Conservation (phyloP, 1,140 invertebrate genomes). For the Achatina immaculata region DNA sequence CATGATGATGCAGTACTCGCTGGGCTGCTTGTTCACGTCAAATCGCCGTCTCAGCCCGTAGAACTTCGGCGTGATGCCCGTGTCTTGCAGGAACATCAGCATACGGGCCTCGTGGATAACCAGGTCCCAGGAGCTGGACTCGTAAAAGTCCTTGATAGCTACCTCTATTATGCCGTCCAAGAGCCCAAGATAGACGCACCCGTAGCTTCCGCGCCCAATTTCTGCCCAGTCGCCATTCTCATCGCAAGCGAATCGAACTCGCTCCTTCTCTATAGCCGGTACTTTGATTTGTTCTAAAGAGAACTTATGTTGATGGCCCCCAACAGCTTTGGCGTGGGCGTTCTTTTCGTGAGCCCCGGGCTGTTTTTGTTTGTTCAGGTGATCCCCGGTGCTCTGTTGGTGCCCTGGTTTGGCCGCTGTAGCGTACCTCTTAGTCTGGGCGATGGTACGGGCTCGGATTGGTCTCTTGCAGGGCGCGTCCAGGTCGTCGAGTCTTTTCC, state of each 20-base stretch:
- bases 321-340: neutral
- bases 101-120: slow-evolving; percentile 46
- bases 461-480: neutral
- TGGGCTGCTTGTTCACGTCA: slow-evolving; percentile 16
- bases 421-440: neutral
- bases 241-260: slow-evolving; percentile 36
- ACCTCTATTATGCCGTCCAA: slow-evolving; percentile 39
- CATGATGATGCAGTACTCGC: slow-evolving; percentile 43
- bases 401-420: neutral
- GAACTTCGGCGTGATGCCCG: slow-evolving; percentile 41
- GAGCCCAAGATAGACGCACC: slow-evolving; percentile 46
- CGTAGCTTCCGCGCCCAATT: slow-evolving; percentile 44
- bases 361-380: neutral
- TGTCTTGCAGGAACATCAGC: slow-evolving; percentile 44
- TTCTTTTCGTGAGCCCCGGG: neutral
- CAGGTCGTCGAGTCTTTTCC: neutral
- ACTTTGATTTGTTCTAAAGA: slow-evolving; percentile 44
- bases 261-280: slow-evolving; percentile 36
- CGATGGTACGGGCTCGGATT: neutral
- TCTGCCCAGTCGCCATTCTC: slow-evolving; percentile 43
- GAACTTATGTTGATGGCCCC: slow-evolving; percentile 8
- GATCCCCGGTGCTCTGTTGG: neutral
- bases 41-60: slow-evolving; percentile 41
- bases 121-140: slow-evolving; percentile 38
- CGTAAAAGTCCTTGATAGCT: slow-evolving; percentile 44